phyloP scores from a whole-genome alignment of 1,140 invertebrate genomes.

The Caerostris extrusa region DNA sequence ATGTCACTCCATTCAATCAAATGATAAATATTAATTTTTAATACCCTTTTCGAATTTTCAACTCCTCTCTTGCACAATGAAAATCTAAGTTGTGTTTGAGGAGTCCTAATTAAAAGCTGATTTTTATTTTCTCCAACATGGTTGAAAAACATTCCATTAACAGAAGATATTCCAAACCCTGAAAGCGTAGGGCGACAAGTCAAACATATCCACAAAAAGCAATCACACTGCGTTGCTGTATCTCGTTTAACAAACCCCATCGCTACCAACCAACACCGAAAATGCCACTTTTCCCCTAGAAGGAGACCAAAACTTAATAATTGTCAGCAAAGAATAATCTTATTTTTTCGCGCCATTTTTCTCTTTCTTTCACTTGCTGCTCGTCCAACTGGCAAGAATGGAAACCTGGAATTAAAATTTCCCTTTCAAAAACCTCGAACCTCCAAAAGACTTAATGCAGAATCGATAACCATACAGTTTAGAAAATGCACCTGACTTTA shows the following conservation, averaged over 20 bases:
- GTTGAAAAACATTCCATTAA: not conserved
- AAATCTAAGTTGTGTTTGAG: not conserved
- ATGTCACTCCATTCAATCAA: not conserved
- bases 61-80: not conserved
- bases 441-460: slow-evolving; percentile 13
- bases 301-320: not conserved
- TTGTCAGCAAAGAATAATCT: not conserved
- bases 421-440: not conserved
- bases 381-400: not conserved
- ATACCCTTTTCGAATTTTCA: not conserved
- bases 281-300: not conserved
- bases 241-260: not conserved
- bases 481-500: slow-evolving; percentile 10
- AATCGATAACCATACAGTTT: slow-evolving; percentile 30
- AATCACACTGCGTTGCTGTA: not conserved
- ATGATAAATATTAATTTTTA: slow-evolving; percentile 1
- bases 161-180: not conserved
- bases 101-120: not conserved
- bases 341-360: not conserved
- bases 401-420: slow-evolving; percentile 34
- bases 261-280: not conserved
- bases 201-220: not conserved
- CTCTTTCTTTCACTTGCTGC: not conserved
- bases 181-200: not conserved
- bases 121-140: not conserved